Base-by-base conservation (phyloP, 2,888 invertebrate genomes). In the Dichetophora obliterata region DNA sequence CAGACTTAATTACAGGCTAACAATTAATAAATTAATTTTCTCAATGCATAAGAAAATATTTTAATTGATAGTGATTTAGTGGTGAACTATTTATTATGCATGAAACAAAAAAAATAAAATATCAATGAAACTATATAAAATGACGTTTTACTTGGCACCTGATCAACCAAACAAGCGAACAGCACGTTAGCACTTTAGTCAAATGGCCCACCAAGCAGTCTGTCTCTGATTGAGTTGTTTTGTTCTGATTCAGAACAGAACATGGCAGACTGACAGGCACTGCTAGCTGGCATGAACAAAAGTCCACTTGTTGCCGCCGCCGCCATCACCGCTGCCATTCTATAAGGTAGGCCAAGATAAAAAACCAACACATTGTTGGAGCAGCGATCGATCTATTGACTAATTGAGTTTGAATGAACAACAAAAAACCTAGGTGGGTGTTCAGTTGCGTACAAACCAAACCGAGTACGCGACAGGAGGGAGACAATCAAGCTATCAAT, bases 251-350 rank as follows among this genome's bases (percentile, higher is more conserved):
- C 87, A 86, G 83, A 34, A 85, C 82, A 82, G 78, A 80, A 80
- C 82, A 85, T 80, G 84, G 83, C 82, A 84, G 85, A 86, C 83
- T 85, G 86, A 84, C 85, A 84, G 86, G 86, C 87, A 83, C 84
- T 76, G 78, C 43, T 43, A 43, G 85, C 84, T 76, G 76, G 68
- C 70, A 80, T 75, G 74, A 71, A 16, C 34, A 48, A 37, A 48
- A 50, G 54, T 54, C 37, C 63, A 70, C 37, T 50, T 59, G 34
- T 61, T 48, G 37, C 37, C 34, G 11, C 22, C 78, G 48, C 11
- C n/a, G 37, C 37, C 34, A 5, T 31, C 31, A 31, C 5, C 5
- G 3, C 3, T 31, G 31, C 3, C 31, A 43, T 27, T 70, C 69
- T 24, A 24, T 59, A 54, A 75, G 74, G 50, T n/a, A 74, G 74